Evolutionary conservation across 1,140 invertebrate genomes (phyloP), one percentile per base, ranked within the genome.

Genomic region (Brachystomella parvula): DNA sequence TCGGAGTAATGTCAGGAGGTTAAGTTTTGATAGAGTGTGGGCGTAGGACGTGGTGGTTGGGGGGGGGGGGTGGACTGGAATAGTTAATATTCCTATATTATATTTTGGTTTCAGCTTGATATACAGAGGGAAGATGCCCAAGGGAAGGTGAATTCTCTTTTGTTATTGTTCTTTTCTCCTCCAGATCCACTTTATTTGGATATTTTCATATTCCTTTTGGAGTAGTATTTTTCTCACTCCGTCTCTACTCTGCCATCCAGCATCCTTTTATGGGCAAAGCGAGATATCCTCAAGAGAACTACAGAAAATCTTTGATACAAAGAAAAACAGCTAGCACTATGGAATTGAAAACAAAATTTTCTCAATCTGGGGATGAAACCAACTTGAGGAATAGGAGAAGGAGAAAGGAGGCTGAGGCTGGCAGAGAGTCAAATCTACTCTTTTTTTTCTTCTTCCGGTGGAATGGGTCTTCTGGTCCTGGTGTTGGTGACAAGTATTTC

Each of bases 91-190:
- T 15, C n/a, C n/a, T n/a, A n/a, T 19, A 9, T 12, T 15, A 24
- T 53, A 6, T 53, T 44, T 44, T 44, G 39, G n/a, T 9, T 12
- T 9, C n/a, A 12, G 9, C n/a, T 44, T 44, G n/a, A 44, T 9
- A n/a, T n/a, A 12, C 39, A 12, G 39, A 44, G 9, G 9, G n/a
- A n/a, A n/a, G n/a, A 6, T 53, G 49, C 49, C 49, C 49, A 53
- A 53, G 49, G 49, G 49, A 53, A 53, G n/a, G 49, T 53, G 49
- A 24, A 53, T 53, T 39, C 35, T 24, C 49, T 53, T 53, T 53
- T 53, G 49, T 53, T 53, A 53, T 53, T 53, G 49, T 53, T 26
- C 49, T 53, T 53, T 24, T 24, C 24, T 24, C 9, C 12, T 53
- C 12, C 6, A 53, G 9, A 53, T 53, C 49, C 49, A 53, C 49